Conservation (phyloP, 2,113 vertebrate genomes). For the Tyto alba region DNA sequence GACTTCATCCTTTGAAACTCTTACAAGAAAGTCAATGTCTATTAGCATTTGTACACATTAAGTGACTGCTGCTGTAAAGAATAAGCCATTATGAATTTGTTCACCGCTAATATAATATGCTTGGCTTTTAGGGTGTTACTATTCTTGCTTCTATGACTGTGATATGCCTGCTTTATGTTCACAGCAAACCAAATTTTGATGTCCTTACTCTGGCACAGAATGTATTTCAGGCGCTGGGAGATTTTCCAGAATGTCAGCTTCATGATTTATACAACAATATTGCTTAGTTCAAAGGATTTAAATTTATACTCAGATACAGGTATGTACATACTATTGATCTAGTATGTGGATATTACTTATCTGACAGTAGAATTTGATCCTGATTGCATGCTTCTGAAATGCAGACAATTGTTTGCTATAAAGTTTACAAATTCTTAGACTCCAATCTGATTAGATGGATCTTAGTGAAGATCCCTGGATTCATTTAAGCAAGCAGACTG, state of each 20-base stretch:
- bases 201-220: not conserved
- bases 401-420: not conserved
- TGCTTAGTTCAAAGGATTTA: not conserved
- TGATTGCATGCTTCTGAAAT: not conserved
- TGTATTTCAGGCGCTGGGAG: not conserved
- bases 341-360: not conserved
- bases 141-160: not conserved
- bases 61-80: not conserved
- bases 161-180: not conserved
- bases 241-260: not conserved
- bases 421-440: not conserved
- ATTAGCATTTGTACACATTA: slow-evolving; percentile 40
- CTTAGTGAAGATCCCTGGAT: not conserved
- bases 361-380: not conserved
- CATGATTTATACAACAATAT: not conserved
- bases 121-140: not conserved
- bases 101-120: slow-evolving; percentile 20
- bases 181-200: slow-evolving; percentile 2
- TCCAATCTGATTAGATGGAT: not conserved
- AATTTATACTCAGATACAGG: not conserved
- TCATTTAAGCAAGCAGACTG: not conserved
- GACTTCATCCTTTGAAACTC: slow-evolving; percentile 17
- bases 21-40: slow-evolving; percentile 32
- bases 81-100: slow-evolving; percentile 31
- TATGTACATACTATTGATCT: not conserved